phyloP scores from a whole-genome alignment of 2,113 vertebrate genomes.

The Rhineura floridana region DNA sequence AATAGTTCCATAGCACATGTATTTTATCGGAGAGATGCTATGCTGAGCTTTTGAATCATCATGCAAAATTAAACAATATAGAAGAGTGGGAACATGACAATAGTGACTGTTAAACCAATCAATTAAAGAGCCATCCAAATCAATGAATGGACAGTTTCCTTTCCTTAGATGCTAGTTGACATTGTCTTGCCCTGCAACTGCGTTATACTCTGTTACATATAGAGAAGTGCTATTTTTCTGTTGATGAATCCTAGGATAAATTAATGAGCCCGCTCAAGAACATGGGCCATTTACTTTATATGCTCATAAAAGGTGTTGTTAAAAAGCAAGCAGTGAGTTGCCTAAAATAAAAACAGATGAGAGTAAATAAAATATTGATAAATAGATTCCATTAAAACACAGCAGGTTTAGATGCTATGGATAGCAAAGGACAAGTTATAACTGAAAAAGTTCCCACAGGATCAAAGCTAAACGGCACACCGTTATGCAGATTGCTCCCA shows the following conservation, averaged over 20 bases:
- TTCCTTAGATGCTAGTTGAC: slow-evolving; percentile 14
- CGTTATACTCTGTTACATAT: neutral
- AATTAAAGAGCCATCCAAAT: slow-evolving; percentile 3
- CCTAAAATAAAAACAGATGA: neutral
- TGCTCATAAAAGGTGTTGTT: slow-evolving; percentile 40
- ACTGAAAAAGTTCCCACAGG: neutral
- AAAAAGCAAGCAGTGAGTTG: slow-evolving; percentile 43
- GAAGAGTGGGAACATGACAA: accelerated
- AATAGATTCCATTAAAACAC: neutral
- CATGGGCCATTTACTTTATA: slow-evolving; percentile 32
- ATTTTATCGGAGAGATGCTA: neutral
- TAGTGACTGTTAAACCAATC: slow-evolving; percentile 11
- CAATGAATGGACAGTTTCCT: neutral
- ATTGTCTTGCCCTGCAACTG: slow-evolving; percentile 10
- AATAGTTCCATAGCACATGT: neutral
- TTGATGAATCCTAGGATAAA: neutral
- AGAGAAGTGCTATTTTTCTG: slow-evolving; percentile 36
- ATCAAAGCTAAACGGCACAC: neutral
- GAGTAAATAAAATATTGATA: slow-evolving; percentile 22
- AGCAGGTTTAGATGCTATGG: slow-evolving; percentile 8
- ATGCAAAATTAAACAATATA: neutral
- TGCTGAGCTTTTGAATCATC: slow-evolving; percentile 4
- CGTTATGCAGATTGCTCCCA: neutral
- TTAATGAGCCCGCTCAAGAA: slow-evolving; percentile 49
- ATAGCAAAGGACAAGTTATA: slow-evolving; percentile 28